Evolutionary conservation across 2,113 vertebrate species (phyloP).

Genomic region (Gnathonemus echidnorhynchus): DNA sequence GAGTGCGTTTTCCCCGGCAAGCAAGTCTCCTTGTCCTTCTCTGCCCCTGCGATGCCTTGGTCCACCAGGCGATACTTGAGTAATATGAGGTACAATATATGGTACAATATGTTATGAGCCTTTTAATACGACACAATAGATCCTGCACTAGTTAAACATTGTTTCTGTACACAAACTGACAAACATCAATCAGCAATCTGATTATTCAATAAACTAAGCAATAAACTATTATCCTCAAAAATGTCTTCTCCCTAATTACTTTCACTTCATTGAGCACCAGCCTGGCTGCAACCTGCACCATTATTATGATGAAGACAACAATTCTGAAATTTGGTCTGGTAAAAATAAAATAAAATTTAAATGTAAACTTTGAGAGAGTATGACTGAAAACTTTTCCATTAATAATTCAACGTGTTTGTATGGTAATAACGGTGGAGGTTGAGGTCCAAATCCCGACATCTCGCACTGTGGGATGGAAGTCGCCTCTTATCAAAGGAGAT

Average conservation of each 20-base stretch:
- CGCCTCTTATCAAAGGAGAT: constrained; percentile 16
- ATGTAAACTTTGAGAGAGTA: not conserved
- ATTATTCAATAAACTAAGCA: not conserved
- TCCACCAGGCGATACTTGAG: too few species aligned
- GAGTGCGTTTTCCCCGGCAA: too few species aligned
- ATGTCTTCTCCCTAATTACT: too few species aligned
- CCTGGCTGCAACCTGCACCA: too few species aligned
- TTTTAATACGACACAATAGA: not conserved
- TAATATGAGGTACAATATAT: not conserved
- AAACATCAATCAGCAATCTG: not conserved
- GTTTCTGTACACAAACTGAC: not conserved
- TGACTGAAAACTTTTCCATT: not conserved
- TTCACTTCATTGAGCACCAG: too few species aligned
- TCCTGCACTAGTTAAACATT: not conserved
- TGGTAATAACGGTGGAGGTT: not conserved
- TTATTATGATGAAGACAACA: not conserved
- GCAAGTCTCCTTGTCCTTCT: too few species aligned
- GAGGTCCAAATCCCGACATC: not conserved
- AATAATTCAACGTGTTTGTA: constrained; percentile 21
- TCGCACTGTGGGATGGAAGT: not conserved
- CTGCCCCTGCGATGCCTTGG: too few species aligned
- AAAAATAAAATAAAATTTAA: not conserved
- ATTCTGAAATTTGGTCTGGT: not conserved
- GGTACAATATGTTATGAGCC: not conserved
- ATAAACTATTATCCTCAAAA: too few species aligned